Base-by-base conservation (phyloP, 35 echinoderm and acorn worm species). In the Ophioderma brevispina region DNA sequence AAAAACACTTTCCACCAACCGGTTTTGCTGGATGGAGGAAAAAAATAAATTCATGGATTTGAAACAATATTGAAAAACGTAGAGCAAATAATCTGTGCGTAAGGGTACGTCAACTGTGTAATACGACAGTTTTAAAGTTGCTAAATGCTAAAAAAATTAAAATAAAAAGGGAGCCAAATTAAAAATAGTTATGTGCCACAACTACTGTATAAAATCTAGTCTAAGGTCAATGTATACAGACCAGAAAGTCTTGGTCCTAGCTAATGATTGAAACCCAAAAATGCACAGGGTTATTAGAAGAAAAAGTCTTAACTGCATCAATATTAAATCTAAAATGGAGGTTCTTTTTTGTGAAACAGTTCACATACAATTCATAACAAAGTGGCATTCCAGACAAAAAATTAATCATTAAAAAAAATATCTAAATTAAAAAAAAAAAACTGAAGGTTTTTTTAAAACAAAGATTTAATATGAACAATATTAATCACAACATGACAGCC, bases 201-300 rank as follows among this genome's bases (percentile, higher is more conserved):
- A 30, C 59, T 70, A 70, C 59, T 70, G 59, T 70, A 70, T 70
- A 70, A 70, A 70, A 70, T 70, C 59, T 70, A 70, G 15, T 70
- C 59, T 70, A 70, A 70, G n/a, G 59, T 8, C 10, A 70, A 6
- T 1, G 2, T 30, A 70, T 70, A 70, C 59, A 70, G 23, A 13
- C 23, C 2, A 30, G 2, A 25, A 70, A 70, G 59, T 70, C 5
- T 70, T 70, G 23, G 59, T 70, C 59, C 59, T 15, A 70, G 10
- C 59, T 70, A 70, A 8, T 2, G 59, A 25, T 70, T 70, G 10
- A 70, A 70, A 70, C 15, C 59, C 1, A 52, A 52, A 46, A 46
- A 8, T 46, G 41, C 41, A 70, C 59, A 70, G 5, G 59, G 23
- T 70, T 70, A 70, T 15, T 70, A 70, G 3, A 13, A 25, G 23